phyloP scores from a whole-genome alignment of 2,797 vertebrate species.

The Microctenopoma stevenorrisi region DNA sequence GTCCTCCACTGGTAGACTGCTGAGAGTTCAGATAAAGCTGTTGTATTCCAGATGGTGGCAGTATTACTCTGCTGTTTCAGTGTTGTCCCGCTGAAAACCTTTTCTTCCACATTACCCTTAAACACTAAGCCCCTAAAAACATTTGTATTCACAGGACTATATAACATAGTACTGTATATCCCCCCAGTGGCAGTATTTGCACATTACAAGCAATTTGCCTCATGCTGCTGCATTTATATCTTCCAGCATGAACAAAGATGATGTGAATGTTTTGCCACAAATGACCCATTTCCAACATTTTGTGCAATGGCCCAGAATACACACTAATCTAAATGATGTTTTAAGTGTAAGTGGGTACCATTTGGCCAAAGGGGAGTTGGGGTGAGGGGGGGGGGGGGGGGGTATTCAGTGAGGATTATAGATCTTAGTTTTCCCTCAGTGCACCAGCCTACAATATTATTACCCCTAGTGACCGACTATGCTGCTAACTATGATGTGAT shows the following conservation, averaged over 20 bases:
- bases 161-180: conserved; percentile 53
- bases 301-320: conserved; percentile 71
- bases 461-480: conserved; percentile 58
- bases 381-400: conserved; percentile 19
- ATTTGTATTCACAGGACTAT: conserved; percentile 46
- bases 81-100: conserved; percentile 46
- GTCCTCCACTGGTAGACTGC: conserved; percentile 39
- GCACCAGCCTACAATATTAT: conserved; percentile 55
- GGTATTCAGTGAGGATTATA: conserved; percentile 66
- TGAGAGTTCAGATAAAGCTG: conserved; percentile 39
- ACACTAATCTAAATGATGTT: conserved; percentile 77
- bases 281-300: conserved; percentile 69
- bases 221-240: conserved; percentile 69
- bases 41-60: conserved; percentile 74
- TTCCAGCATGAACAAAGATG: conserved; percentile 65
- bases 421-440: conserved; percentile 47
- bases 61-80: conserved; percentile 65
- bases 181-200: conserved; percentile 72
- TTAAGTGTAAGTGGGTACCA: conserved; percentile 72
- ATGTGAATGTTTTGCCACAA: conserved; percentile 71
- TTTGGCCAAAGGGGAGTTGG: conserved; percentile 66
- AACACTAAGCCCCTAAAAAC: conserved; percentile 56
- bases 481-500: conserved; percentile 65
- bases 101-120: conserved; percentile 61
- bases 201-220: conserved; percentile 75